These are phyloP conservation scores for Addax nasomaculatus DNA, from an alignment of 2,113 vertebrate species.

Conservation along the genomic window DNA sequence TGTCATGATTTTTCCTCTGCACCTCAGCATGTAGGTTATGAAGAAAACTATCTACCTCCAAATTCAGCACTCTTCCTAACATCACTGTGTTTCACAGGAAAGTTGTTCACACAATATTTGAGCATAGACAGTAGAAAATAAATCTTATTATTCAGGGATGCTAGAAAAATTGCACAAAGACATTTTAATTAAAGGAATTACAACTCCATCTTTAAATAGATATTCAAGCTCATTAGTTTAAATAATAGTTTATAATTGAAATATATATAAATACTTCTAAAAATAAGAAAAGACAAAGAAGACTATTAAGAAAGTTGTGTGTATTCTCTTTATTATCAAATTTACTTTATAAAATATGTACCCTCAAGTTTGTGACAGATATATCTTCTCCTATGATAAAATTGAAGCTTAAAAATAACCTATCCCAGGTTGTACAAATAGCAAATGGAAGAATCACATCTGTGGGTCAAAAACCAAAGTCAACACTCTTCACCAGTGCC, in stretches of 20 bases:
- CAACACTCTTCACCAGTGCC: not conserved
- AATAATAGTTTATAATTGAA: not conserved
- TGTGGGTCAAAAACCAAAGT: not conserved
- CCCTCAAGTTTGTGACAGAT: not conserved
- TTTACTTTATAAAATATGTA: not conserved
- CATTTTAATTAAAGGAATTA: constrained; percentile 20
- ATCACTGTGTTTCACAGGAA: not conserved
- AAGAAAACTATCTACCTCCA: not conserved
- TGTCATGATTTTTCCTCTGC: not conserved
- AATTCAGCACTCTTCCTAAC: not conserved
- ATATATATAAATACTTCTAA: not conserved
- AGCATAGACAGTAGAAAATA: not conserved
- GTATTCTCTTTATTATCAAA: not conserved
- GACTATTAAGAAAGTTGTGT: not conserved
- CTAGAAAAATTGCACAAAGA: not conserved
- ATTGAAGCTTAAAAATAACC: not conserved
- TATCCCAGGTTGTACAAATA: not conserved
- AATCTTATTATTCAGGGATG: not conserved
- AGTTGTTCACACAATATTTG: not conserved
- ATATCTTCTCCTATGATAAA: not conserved
- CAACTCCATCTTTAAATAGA: not conserved
- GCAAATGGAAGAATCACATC: not conserved
- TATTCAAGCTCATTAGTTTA: not conserved
- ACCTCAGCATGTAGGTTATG: not conserved
- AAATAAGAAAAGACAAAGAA: not conserved